Percentiles rank a stretch among this genome's conserved stretches.
phyloP scores from a whole-genome alignment of 2,113 vertebrate species.

The Psophia crepitans region DNA sequence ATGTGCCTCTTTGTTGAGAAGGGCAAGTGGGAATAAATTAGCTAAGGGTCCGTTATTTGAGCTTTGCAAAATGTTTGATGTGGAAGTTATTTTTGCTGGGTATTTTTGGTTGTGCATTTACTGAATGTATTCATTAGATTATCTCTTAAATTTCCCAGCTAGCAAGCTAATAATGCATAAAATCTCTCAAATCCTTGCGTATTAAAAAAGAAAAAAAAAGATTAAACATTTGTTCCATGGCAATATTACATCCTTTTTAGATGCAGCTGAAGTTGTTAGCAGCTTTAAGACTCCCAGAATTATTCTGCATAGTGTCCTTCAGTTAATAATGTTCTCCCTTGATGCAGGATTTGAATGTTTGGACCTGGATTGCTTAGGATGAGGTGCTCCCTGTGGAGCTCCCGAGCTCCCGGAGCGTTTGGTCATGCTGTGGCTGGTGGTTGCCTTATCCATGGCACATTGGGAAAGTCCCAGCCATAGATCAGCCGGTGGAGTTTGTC shows the following conservation, averaged over 20 bases:
- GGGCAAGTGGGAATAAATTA: conserved; percentile 19
- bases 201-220: neutral
- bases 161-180: conserved; percentile 26
- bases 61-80: conserved; percentile 42
- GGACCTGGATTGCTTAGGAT: neutral
- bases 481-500: neutral
- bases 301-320: neutral
- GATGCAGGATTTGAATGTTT: neutral
- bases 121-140: conserved; percentile 14
- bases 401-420: neutral
- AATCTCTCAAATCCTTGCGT: conserved; percentile 8
- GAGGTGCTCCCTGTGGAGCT: neutral
- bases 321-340: neutral
- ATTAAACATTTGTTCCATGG: neutral
- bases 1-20: neutral
- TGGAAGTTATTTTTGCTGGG: neutral
- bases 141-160: conserved; percentile 28
- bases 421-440: accelerated
- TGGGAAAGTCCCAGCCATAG: neutral
- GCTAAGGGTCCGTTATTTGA: neutral
- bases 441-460: accelerated
- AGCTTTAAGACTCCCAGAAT: neutral
- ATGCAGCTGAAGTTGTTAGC: neutral
- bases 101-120: neutral
- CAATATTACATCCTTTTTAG: neutral